These are phyloP conservation scores for Physocephala rufipes DNA, from an alignment of 2,888 invertebrate species.

Conservation along the genomic window DNA sequence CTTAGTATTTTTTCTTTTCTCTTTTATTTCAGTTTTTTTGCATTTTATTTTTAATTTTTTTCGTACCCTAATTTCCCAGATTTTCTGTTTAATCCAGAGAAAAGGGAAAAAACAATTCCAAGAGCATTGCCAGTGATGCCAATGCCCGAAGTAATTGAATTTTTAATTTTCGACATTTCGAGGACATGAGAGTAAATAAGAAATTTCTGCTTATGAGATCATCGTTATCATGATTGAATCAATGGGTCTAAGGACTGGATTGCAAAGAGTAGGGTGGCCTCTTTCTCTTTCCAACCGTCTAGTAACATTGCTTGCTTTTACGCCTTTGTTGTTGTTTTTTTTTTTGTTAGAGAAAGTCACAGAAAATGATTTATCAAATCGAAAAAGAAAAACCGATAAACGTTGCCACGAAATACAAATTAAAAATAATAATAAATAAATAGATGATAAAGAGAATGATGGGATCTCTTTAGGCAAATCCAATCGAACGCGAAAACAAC, in stretches of 20 bases:
- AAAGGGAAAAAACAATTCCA: too few species aligned
- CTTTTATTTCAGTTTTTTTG: too few species aligned
- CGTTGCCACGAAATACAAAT: constrained; percentile 28
- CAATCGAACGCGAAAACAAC: constrained; percentile 50
- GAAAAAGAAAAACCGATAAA: constrained; percentile 6
- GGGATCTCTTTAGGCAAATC: constrained; percentile 50
- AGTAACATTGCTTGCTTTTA: neutral
- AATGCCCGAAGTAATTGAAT: constrained; percentile 45
- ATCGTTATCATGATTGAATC: neutral
- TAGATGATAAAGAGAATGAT: constrained; percentile 31
- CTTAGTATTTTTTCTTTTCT: too few species aligned
- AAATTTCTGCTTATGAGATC: constrained; percentile 11
- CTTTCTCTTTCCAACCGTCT: too few species aligned
- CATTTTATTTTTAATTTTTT: too few species aligned
- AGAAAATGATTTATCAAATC: constrained; percentile 12
- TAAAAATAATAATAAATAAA: constrained; percentile 33
- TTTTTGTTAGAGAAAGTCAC: constrained; percentile 50
- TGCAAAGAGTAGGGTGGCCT: neutral
- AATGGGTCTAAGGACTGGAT: too few species aligned
- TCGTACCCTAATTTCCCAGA: too few species aligned
- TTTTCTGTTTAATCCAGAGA: too few species aligned
- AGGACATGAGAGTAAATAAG: constrained; percentile 35
- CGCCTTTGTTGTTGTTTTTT: constrained; percentile 9
- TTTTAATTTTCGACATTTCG: constrained; percentile 45
- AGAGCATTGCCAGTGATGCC: too few species aligned